Evolutionary conservation across 2,797 vertebrate species (phyloP).

Genomic region (Acanthurus lineatus): DNA sequence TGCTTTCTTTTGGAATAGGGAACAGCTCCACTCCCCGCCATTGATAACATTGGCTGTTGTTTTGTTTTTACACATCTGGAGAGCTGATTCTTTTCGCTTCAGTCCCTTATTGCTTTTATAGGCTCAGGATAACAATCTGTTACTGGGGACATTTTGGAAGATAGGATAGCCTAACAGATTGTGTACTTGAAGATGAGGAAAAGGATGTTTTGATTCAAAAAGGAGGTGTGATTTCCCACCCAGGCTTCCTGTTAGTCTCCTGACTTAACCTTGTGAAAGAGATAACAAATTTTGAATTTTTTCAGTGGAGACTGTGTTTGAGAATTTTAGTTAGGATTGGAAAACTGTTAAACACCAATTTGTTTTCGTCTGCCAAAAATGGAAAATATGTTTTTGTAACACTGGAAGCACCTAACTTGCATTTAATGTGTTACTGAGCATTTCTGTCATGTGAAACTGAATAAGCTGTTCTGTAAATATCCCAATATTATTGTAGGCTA

Average conservation of each 20-base stretch:
- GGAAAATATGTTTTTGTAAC: conserved; percentile 1
- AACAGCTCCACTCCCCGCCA: conserved; percentile 27
- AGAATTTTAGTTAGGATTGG: conserved; percentile 38
- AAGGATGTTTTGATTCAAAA: conserved; percentile 76
- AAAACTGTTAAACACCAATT: conserved; percentile 37
- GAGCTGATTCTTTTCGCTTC: conserved; percentile 58
- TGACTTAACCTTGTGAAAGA: conserved; percentile 60
- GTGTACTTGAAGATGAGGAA: conserved; percentile 74
- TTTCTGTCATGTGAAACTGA: conserved; percentile 35
- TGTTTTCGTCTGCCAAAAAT: conserved; percentile 13
- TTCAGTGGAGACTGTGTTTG: conserved; percentile 34
- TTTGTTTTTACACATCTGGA: conserved; percentile 79
- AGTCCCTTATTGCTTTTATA: conserved; percentile 61
- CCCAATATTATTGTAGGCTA: conserved; percentile 39
- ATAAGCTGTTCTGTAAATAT: conserved; percentile 32
- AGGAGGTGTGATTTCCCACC: conserved; percentile 65
- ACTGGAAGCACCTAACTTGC: conserved; percentile 25
- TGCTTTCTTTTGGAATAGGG: conserved; percentile 55
- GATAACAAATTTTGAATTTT: conserved; percentile 64
- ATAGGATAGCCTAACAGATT: conserved; percentile 69
- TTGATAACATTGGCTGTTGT: conserved; percentile 58
- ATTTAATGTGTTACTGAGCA: conserved; percentile 38
- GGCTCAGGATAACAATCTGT: conserved; percentile 79
- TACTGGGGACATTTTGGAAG: conserved; percentile 69
- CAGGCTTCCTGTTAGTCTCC: conserved; percentile 66